Conservation (phyloP, 2,113 vertebrate species). For the Cettia cetti region DNA sequence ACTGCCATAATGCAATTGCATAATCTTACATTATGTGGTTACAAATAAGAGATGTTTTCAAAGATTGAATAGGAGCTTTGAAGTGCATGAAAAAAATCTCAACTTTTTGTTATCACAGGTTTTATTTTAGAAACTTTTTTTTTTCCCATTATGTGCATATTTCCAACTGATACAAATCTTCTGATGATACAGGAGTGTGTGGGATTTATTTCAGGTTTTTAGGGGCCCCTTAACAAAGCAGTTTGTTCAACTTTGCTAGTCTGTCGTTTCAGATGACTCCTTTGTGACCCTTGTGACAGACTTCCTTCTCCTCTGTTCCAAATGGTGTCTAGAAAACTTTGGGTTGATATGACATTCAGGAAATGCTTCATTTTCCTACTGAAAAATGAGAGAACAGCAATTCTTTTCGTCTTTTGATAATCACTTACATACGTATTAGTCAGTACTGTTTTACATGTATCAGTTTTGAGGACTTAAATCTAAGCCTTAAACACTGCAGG, state of each 20-base stretch:
- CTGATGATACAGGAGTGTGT: neutral
- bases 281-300: neutral
- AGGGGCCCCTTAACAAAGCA: neutral
- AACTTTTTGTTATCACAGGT: neutral
- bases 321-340: neutral
- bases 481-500: neutral
- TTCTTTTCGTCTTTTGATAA: neutral
- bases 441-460: neutral
- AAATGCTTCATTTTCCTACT: neutral
- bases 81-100: neutral
- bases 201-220: neutral
- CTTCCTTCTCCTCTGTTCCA: neutral
- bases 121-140: neutral
- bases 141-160: neutral
- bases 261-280: neutral
- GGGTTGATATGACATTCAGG: neutral
- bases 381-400: neutral
- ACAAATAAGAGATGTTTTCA: constrained; percentile 2
- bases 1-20: constrained; percentile 32
- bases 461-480: neutral
- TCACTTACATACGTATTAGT: neutral
- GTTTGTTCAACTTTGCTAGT: neutral
- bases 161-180: neutral
- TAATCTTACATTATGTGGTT: constrained; percentile 41
- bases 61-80: neutral